Evolutionary conservation across 2,113 vertebrate genomes (phyloP), one percentile per base, ranked within the genome.

Genomic region (Trochalopteron elliotii): DNA sequence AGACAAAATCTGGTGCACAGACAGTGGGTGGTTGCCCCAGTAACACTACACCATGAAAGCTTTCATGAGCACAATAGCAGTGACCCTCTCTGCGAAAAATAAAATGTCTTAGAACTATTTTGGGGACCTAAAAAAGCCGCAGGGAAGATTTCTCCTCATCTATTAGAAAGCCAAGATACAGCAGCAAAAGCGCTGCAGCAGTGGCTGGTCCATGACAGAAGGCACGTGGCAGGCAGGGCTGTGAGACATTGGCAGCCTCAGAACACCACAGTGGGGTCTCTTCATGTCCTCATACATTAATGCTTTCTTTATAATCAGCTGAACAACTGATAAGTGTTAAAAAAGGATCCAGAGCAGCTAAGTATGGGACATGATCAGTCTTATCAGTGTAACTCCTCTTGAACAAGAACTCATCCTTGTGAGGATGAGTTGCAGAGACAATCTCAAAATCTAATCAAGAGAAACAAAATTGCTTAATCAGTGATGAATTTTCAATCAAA

Each of bases 81-180:
- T 20, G 24, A 74, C 6, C 16, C 25, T 15, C 25, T 17, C 50
- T 28, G 18, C 9, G 27, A 19, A 31, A 91, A 65, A 39, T 20
- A 35, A 89, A 72, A 57, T 10, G 11, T 3, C 18, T 83, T 60
- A 1, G 20, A 59, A n/a, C 68, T 68, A 56, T 53, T 83, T 15
- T 16, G 8, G 31, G 24, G 31, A 16, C 44, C 9, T 85, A 40
- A 37, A 70, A 70, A 76, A 87, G 28, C 19, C 12, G 5, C 37
- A 11, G 31, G 24, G 47, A 76, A 60, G 25, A 35, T 55, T 81
- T 37, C 4, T 69, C 18, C 39, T 74, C 22, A 4, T 31, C 15
- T 12, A 9, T 37, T 9, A 42, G 47, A 23, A 81, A 65, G 64
- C 42, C 3, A 40, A 47, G 33, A 2, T 1, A 12, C 0, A 2